Percentiles rank a stretch among this genome's conserved stretches.
Evolutionary conservation across 2,797 vertebrate species (phyloP).

Genomic region (Aselliscus stoliczkanus): DNA sequence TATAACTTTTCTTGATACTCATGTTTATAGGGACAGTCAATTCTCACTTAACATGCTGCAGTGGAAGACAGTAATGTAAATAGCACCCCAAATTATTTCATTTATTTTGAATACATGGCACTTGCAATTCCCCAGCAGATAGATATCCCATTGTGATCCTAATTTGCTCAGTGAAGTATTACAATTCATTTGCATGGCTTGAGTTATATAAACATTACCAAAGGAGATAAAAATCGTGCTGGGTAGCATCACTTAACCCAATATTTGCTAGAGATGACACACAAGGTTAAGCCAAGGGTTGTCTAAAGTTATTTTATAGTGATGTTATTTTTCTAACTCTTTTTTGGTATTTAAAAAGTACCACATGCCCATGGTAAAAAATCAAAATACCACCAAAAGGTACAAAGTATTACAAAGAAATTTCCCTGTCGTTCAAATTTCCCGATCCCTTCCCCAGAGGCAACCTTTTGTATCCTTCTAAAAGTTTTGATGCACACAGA

Average conservation of each 20-base stretch:
- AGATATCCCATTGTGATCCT: not conserved
- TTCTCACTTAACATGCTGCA: conserved; percentile 10
- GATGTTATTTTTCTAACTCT: not conserved
- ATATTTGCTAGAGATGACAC: not conserved
- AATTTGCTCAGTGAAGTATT: not conserved
- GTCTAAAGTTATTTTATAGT: not conserved
- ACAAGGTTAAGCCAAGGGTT: conserved; percentile 3
- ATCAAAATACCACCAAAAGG: not conserved
- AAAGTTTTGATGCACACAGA: not conserved
- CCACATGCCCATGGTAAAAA: not conserved
- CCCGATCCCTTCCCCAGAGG: not conserved
- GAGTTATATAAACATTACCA: not conserved
- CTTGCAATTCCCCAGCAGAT: not conserved
- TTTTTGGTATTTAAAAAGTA: not conserved
- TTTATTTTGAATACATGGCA: not conserved
- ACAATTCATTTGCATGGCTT: not conserved
- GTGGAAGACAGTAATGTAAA: not conserved
- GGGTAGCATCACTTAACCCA: not conserved
- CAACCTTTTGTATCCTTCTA: not conserved
- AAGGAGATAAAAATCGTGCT: not conserved
- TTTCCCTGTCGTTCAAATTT: conserved; percentile 4
- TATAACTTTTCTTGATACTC: not conserved
- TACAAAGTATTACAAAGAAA: conserved; percentile 27
- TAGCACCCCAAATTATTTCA: not conserved
- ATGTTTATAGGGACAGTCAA: not conserved